Conservation (phyloP, 2,797 vertebrate species). For the Sus cebifrons region DNA sequence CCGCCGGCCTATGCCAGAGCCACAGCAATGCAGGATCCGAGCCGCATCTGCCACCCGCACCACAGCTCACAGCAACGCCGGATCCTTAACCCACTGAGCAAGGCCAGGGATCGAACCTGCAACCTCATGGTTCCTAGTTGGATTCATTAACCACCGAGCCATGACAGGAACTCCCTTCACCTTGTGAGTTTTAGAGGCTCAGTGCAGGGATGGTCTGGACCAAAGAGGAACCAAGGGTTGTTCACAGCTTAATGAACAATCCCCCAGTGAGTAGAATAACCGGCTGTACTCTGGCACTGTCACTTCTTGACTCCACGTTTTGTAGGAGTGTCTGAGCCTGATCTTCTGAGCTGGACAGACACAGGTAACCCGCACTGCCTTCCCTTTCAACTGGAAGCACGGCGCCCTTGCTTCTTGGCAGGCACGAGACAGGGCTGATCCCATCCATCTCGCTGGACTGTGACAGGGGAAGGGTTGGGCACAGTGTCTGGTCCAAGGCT, state of each 20-base stretch:
- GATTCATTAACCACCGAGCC: no score
- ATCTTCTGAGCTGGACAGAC: neutral
- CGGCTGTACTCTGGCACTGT: neutral
- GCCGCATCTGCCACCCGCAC: no score
- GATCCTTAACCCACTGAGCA: no score
- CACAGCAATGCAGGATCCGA: no score
- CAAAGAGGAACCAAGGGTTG: neutral
- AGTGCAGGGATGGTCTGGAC: neutral
- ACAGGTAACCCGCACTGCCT: neutral
- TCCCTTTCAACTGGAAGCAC: neutral
- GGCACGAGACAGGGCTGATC: no score
- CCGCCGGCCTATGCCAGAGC: no score
- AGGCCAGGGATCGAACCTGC: no score
- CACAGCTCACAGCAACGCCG: no score
- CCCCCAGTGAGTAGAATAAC: rapidly evolving
- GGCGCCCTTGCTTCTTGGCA: neutral
- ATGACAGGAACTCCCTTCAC: no score
- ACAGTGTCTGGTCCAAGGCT: neutral
- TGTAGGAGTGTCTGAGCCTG: neutral
- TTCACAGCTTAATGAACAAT: no score
- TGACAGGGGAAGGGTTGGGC: neutral
- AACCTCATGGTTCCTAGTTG: no score
- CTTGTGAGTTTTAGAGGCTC: neutral
- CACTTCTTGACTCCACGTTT: neutral
- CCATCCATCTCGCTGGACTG: rapidly evolving